A percentile compares a stretch with the other conserved stretches of the same genome.
Evolutionary conservation across 2,888 invertebrate genomes (phyloP).

Genomic region (Eulithis testata): DNA sequence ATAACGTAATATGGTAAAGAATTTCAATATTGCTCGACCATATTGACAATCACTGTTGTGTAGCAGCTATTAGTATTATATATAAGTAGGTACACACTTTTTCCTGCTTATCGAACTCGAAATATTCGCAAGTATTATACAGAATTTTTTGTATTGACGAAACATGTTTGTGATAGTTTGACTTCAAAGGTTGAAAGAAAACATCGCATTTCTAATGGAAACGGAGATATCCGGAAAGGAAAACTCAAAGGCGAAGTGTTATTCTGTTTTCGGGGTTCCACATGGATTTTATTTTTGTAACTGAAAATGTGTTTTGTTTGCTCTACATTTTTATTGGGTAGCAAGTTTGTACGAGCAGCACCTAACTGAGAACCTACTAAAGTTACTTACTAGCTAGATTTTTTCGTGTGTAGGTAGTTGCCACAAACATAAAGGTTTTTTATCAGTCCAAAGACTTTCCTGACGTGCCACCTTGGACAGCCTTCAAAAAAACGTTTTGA

Average conservation of each 20-base stretch:
- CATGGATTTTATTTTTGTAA: no score
- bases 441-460: conserved; percentile 43
- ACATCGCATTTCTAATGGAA: conserved; percentile 3
- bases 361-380: no score
- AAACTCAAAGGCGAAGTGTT: not conserved
- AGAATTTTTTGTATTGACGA: conserved; percentile 8
- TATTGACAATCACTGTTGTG: not conserved
- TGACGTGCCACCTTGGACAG: conserved; percentile 40
- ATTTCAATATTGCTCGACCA: conserved; percentile 13
- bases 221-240: not conserved
- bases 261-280: not conserved
- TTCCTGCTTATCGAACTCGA: not conserved
- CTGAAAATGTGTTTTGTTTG: no score
- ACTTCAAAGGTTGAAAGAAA: not conserved
- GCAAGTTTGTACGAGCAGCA: not conserved
- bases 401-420: no score
- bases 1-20: not conserved
- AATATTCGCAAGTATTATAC: not conserved
- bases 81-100: not conserved
- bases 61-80: no score
- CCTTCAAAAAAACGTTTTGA: not conserved
- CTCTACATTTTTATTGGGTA: not conserved
- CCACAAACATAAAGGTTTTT: conserved; percentile 60
- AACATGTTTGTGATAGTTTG: conserved; percentile 11
- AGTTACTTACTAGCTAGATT: no score